Evolutionary conservation across 2,113 vertebrate genomes (phyloP).

Genomic region (Dissostichus mawsoni): DNA sequence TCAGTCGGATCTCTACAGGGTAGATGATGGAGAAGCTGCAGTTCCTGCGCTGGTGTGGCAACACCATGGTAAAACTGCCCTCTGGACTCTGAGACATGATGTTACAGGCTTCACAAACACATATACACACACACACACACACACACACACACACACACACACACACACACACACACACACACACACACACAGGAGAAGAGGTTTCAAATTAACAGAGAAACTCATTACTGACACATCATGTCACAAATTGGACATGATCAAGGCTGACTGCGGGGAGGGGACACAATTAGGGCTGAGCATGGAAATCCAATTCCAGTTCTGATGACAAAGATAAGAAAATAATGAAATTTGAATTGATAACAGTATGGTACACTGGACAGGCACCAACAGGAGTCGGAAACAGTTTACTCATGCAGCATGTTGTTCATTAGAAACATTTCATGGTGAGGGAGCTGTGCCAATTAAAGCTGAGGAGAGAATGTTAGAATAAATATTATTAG

Average conservation of each 20-base stretch:
- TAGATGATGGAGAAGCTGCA: constrained; percentile 99
- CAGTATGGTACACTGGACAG: constrained; percentile 24
- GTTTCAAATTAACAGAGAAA: constrained; percentile 66
- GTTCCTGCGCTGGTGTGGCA: constrained; percentile 91
- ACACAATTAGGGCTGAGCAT: constrained; percentile 57
- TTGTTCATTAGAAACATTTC: constrained; percentile 37
- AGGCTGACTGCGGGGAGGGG: constrained; percentile 51
- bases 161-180: constrained; percentile 11
- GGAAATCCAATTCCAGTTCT: constrained; percentile 59
- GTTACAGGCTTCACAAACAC: constrained; percentile 89
- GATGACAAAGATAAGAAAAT: constrained; percentile 57
- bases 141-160: constrained; percentile 28
- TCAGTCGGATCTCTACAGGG: constrained; percentile 92
- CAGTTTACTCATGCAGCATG: constrained; percentile 20
- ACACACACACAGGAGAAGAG: constrained; percentile 30
- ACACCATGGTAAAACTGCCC: constrained; percentile 93
- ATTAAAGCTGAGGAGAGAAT: background rate
- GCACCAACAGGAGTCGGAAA: constrained; percentile 44
- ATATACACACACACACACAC: constrained; percentile 50
- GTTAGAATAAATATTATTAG: background rate
- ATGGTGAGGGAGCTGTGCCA: constrained; percentile 1
- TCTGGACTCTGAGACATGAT: constrained; percentile 94
- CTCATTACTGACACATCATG: constrained; percentile 67
- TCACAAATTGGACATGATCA: constrained; percentile 65
- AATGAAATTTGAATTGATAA: constrained; percentile 61